These are phyloP conservation scores for Channa maculata DNA, from an alignment of 2,113 vertebrate species.

Conservation along the genomic window DNA sequence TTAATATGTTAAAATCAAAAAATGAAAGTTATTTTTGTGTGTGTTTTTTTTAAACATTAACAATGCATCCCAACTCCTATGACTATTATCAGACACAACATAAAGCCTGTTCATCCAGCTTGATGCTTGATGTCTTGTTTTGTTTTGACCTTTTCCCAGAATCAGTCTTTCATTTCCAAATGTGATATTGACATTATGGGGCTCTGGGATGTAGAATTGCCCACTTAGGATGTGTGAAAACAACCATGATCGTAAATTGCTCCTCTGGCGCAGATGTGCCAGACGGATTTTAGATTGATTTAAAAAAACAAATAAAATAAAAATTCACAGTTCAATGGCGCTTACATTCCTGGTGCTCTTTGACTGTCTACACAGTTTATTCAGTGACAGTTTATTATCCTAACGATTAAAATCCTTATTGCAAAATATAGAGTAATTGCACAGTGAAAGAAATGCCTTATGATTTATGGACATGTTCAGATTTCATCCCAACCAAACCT, in stretches of 20 bases:
- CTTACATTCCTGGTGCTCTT: background rate
- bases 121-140: conserved; percentile 39
- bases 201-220: conserved; percentile 57
- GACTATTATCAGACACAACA: conserved; percentile 40
- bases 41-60: conserved; percentile 2
- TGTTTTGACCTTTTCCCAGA: conserved; percentile 61
- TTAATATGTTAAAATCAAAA: too few species aligned
- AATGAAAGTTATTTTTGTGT: background rate
- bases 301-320: background rate
- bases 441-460: conserved; percentile 8
- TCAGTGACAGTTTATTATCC: background rate
- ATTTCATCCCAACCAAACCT: conserved; percentile 2
- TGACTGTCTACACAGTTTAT: background rate
- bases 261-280: conserved; percentile 58
- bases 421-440: background rate
- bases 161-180: conserved; percentile 52
- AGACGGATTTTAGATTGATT: conserved; percentile 43
- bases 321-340: background rate
- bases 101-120: conserved; percentile 12
- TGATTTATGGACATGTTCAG: conserved; percentile 24
- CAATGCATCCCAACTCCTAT: background rate
- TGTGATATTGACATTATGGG: conserved; percentile 57
- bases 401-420: background rate
- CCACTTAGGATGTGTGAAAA: conserved; percentile 68
- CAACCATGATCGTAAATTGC: conserved; percentile 64